phyloP scores from a whole-genome alignment of 2,888 invertebrate genomes.

The Erebia palarica region DNA sequence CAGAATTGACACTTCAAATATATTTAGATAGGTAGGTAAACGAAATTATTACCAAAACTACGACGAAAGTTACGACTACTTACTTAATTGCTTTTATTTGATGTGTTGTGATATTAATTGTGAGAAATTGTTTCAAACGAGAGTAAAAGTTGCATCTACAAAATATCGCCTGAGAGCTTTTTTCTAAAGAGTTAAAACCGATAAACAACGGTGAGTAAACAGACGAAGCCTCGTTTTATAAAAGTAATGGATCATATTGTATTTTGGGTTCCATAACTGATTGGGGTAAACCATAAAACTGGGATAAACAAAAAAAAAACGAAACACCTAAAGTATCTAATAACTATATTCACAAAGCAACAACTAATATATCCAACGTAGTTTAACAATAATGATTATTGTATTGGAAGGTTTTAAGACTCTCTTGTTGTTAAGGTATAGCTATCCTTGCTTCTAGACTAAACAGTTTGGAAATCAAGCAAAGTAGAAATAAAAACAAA shows the following conservation, averaged over 20 bases:
- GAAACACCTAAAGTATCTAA: too few species aligned
- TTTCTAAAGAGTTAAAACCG: neutral
- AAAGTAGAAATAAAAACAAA: too few species aligned
- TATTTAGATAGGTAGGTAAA: neutral
- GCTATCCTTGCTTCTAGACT: too few species aligned
- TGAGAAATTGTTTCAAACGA: constrained; percentile 7
- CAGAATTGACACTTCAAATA: neutral
- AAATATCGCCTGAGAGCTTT: constrained; percentile 7
- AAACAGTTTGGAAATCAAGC: too few species aligned
- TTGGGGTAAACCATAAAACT: neutral
- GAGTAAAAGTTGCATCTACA: neutral
- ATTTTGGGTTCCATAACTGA: neutral
- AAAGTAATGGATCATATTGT: neutral
- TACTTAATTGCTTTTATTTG: neutral
- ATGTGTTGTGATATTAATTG: constrained; percentile 1
- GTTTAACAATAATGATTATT: too few species aligned
- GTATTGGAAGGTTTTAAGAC: too few species aligned
- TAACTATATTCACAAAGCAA: too few species aligned
- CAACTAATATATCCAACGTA: too few species aligned
- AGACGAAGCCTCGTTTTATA: neutral
- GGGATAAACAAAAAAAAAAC: too few species aligned
- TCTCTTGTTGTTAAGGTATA: too few species aligned
- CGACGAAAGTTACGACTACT: neutral
- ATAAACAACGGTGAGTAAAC: neutral
- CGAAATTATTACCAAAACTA: neutral